Percentiles rank a stretch among this genome's conserved stretches.
Evolutionary conservation across 2,113 vertebrate species (phyloP).

Genomic region (Sapajus apella): DNA sequence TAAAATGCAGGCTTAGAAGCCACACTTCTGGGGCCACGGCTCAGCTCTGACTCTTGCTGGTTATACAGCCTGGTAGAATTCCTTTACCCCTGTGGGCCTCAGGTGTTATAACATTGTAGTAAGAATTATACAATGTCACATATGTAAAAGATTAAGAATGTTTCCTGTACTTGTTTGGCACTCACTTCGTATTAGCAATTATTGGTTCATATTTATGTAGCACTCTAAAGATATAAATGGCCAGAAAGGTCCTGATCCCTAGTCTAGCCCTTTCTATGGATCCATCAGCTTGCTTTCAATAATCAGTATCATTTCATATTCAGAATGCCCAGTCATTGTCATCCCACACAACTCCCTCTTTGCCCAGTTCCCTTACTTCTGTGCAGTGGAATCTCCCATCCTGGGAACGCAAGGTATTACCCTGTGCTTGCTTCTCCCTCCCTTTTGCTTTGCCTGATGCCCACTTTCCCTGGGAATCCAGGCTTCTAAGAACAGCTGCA

Average conservation of each 20-base stretch:
- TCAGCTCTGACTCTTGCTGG: not conserved
- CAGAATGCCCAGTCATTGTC: not conserved
- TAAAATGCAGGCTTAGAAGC: not conserved
- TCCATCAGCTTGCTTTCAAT: not conserved
- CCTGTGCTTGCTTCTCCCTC: not conserved
- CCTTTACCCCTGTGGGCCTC: not conserved
- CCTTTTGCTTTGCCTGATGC: slow-evolving; percentile 63
- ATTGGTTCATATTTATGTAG: not conserved
- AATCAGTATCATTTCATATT: not conserved
- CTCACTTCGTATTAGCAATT: not conserved
- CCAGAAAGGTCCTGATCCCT: not conserved
- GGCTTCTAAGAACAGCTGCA: slow-evolving; percentile 78
- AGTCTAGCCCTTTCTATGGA: not conserved
- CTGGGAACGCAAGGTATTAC: not conserved
- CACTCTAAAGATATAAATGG: not conserved
- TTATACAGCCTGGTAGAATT: not conserved
- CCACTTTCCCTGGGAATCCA: slow-evolving; percentile 71
- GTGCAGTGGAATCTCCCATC: not conserved
- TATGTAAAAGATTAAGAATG: not conserved
- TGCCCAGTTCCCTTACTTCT: not conserved
- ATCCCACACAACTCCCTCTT: not conserved
- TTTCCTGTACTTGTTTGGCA: not conserved
- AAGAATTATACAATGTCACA: not conserved
- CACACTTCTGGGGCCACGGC: not conserved
- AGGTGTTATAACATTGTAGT: not conserved